Percentiles rank a stretch among this genome's conserved stretches.
These are phyloP conservation scores for Auanema freiburgensis DNA, from an alignment of 2,888 invertebrate genomes.

Conservation along the genomic window DNA sequence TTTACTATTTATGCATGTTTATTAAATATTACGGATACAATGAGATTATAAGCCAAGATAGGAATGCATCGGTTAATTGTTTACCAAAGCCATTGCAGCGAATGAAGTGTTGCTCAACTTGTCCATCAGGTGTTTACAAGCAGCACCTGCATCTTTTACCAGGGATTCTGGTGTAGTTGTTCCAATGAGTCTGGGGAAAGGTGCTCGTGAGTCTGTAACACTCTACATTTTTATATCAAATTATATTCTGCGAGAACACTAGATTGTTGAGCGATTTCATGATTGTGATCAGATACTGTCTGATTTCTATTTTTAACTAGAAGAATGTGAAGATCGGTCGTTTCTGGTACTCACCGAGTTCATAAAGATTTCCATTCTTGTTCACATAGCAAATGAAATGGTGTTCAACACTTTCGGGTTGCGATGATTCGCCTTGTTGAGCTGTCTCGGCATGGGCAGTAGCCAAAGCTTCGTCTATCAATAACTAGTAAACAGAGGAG, in stretches of 20 bases:
- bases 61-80: too few relatives aligned
- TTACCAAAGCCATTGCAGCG: conserved; percentile 56
- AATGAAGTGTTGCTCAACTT: conserved; percentile 55
- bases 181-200: conserved; percentile 56
- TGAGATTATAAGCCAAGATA: too few relatives aligned
- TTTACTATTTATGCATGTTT: too few relatives aligned
- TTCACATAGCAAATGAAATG: conserved; percentile 60
- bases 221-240: neutral
- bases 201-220: conserved; percentile 53
- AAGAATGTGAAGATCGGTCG: too few relatives aligned
- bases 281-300: neutral
- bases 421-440: conserved; percentile 47
- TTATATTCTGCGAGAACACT: neutral
- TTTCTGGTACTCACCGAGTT: conserved; percentile 45
- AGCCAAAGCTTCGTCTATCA: conserved; percentile 33
- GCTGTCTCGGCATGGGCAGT: conserved; percentile 43
- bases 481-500: neutral
- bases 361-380: conserved; percentile 51
- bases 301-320: neutral
- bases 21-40: too few relatives aligned
- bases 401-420: conserved; percentile 47
- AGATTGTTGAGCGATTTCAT: neutral
- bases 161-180: conserved; percentile 47
- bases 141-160: conserved; percentile 53
- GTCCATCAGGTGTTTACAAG: conserved; percentile 48